Conservation (phyloP, 2,888 invertebrate species). For the Hypena proboscidalis region DNA sequence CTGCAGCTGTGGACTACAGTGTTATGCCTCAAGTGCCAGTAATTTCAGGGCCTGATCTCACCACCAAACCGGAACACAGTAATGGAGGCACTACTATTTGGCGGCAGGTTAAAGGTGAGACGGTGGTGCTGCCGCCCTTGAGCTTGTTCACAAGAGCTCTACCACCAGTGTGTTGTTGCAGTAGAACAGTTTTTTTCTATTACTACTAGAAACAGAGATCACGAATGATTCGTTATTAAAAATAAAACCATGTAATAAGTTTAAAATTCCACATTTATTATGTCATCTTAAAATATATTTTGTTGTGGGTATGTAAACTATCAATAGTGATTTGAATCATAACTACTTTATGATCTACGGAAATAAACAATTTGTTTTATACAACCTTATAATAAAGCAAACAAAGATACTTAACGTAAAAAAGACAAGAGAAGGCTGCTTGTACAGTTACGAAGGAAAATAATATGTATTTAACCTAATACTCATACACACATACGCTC, state of each 20-base stretch:
- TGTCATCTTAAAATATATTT: constrained; percentile 41
- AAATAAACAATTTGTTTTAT: constrained; percentile 26
- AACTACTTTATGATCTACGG: constrained; percentile 29
- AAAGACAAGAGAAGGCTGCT: constrained; percentile 39
- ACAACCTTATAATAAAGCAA: constrained; percentile 36
- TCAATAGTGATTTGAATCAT: constrained; percentile 31
- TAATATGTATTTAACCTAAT: constrained; percentile 25
- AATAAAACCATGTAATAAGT: constrained; percentile 14
- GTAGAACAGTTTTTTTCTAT: too few relatives aligned
- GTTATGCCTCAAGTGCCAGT: too few relatives aligned
- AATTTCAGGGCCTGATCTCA: too few relatives aligned
- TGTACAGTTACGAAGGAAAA: constrained; percentile 23
- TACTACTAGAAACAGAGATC: too few relatives aligned
- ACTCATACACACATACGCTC: constrained; percentile 39
- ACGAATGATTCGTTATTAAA: too few relatives aligned
- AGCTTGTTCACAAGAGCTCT: too few relatives aligned
- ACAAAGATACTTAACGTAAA: constrained; percentile 26
- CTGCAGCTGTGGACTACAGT: too few relatives aligned
- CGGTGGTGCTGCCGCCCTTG: too few relatives aligned
- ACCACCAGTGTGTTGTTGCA: too few relatives aligned
- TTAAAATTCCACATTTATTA: constrained; percentile 37
- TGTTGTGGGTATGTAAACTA: constrained; percentile 27
- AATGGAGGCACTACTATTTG: too few relatives aligned
- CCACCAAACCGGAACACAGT: too few relatives aligned
- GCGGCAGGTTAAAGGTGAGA: too few relatives aligned